Evolutionary conservation across 37 sponge, comb jelly and placozoan species (phyloP).

Genomic region (Trichoplax adhaerens): DNA sequence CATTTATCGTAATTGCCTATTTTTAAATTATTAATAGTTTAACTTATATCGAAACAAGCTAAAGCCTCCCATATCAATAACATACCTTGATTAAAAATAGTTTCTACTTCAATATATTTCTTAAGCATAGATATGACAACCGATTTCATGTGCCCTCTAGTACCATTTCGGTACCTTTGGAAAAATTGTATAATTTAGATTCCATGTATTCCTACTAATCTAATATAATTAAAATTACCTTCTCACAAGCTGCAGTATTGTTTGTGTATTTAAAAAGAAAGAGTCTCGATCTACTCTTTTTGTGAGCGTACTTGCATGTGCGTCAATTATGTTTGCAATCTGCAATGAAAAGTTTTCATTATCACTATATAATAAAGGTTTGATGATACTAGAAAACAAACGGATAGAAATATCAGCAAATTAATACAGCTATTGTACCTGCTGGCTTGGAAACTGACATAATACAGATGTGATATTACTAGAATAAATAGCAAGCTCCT

Average conservation of each 20-base stretch:
- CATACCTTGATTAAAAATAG: slow-evolving; percentile 20
- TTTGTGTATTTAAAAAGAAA: slow-evolving; percentile 59
- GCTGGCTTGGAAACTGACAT: slow-evolving; percentile 65
- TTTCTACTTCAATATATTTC: slow-evolving; percentile 66
- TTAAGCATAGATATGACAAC: slow-evolving; percentile 51
- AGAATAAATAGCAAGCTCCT: slow-evolving; percentile 44
- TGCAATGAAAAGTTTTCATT: slow-evolving; percentile 2
- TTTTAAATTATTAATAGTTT: background rate
- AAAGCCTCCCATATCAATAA: too few species aligned
- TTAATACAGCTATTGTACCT: slow-evolving; percentile 6
- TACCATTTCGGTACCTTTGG: slow-evolving; percentile 48
- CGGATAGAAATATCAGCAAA: too few species aligned
- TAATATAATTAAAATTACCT: slow-evolving; percentile 18
- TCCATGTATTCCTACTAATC: background rate
- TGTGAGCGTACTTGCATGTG: slow-evolving; percentile 35
- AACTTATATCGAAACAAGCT: background rate
- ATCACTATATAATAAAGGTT: too few species aligned
- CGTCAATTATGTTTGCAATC: slow-evolving; percentile 53
- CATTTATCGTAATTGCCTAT: slow-evolving; percentile 41
- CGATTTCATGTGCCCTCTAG: slow-evolving; percentile 42
- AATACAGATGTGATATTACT: slow-evolving; percentile 71
- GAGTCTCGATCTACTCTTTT: slow-evolving; percentile 42
- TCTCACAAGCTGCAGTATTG: slow-evolving; percentile 43
- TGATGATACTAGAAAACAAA: too few species aligned
- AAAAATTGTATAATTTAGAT: slow-evolving; percentile 4